Evolutionary conservation across 1,140 invertebrate species (phyloP).

Genomic region (Papilio helenus): DNA sequence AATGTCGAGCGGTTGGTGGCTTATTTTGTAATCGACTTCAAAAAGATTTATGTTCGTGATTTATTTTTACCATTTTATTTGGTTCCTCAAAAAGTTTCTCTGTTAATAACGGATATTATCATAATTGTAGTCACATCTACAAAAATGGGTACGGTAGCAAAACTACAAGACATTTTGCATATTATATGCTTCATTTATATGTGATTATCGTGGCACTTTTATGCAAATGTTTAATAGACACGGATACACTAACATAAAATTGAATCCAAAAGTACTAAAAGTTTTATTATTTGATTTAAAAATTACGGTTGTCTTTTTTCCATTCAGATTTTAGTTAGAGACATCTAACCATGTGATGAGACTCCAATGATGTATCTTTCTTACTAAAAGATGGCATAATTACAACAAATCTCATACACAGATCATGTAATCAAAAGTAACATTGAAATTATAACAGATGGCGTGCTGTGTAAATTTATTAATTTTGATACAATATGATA

Average conservation of each 20-base stretch:
- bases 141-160: no score
- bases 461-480: neutral
- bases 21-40: conserved; percentile 1
- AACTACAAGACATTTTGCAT: no score
- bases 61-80: neutral
- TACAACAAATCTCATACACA: neutral
- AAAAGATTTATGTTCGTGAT: neutral
- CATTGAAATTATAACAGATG: conserved; percentile 2
- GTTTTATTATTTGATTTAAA: no score
- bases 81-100: neutral
- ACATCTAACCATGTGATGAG: neutral
- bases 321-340: neutral
- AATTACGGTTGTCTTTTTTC: neutral
- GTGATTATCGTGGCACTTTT: no score
- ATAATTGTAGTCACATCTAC: no score
- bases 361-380: neutral
- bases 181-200: no score
- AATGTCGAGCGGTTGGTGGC: neutral
- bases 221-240: no score
- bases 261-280: no score
- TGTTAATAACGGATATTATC: no score
- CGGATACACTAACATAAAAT: no score
- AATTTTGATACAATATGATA: neutral
- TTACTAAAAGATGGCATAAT: neutral
- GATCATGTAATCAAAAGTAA: neutral